phyloP scores from a whole-genome alignment of 23 tunicate species.

The Styela clava region DNA sequence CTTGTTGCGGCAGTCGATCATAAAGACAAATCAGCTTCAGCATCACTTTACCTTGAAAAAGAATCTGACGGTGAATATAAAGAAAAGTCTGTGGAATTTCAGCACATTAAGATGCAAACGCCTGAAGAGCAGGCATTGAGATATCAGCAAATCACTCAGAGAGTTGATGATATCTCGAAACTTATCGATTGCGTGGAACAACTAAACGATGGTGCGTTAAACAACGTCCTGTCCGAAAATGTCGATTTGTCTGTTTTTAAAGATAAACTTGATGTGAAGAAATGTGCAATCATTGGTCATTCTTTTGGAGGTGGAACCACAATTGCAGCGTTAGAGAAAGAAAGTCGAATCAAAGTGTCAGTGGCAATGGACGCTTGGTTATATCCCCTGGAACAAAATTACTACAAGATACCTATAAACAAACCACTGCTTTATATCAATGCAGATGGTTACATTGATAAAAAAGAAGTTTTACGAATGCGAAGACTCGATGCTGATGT shows the following conservation, averaged over 20 bases:
- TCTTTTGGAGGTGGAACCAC: constrained; percentile 82
- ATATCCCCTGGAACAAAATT: constrained; percentile 47
- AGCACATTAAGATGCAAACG: constrained; percentile 4
- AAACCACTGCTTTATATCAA: constrained; percentile 78
- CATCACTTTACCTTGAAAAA: constrained; percentile 39
- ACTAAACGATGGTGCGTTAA: constrained; percentile 46
- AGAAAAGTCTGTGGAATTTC: constrained; percentile 29
- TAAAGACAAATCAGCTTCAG: constrained; percentile 62
- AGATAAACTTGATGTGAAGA: constrained; percentile 44
- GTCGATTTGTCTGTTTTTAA: constrained; percentile 38
- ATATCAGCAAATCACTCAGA: constrained; percentile 52
- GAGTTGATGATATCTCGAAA: constrained; percentile 45
- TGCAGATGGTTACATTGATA: constrained; percentile 37
- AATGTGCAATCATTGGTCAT: constrained; percentile 77
- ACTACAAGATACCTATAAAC: constrained; percentile 21
- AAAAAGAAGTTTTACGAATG: constrained; percentile 36
- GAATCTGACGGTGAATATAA: constrained; percentile 5
- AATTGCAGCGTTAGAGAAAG: constrained; percentile 47
- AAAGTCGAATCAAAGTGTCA: constrained; percentile 59
- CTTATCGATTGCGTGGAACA: constrained; percentile 31
- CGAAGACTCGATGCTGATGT: constrained; percentile 51
- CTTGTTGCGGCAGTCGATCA: constrained; percentile 85
- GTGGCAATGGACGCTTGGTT: constrained; percentile 82
- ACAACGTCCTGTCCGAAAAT: constrained; percentile 15
- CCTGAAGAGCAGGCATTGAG: constrained; percentile 45